These are phyloP conservation scores for Coleophora deauratella DNA, from an alignment of 2,888 invertebrate species.

Conservation along the genomic window DNA sequence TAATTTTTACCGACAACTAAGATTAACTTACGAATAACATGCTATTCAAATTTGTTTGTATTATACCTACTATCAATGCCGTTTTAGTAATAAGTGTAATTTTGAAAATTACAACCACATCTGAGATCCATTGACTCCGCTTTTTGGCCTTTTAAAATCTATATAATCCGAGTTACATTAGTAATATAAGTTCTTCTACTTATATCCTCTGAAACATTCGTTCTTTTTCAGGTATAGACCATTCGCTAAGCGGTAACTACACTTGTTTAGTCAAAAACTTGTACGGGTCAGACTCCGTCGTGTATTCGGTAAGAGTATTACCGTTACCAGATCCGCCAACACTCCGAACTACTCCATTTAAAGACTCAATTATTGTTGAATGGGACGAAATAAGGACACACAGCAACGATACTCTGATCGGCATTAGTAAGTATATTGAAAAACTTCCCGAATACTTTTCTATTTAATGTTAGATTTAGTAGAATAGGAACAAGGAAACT, in stretches of 20 bases:
- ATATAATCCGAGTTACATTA: no score
- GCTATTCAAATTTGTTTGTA: no score
- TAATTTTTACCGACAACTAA: no score
- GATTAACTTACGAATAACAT: no score
- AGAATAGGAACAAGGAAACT: no score
- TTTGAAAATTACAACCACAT: no score
- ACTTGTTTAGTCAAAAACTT: slow-evolving; percentile 87
- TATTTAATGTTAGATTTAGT: background rate
- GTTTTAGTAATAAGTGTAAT: no score
- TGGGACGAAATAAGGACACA: slow-evolving; percentile 75
- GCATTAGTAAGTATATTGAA: slow-evolving; percentile 48
- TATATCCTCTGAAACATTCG: background rate
- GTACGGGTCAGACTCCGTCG: slow-evolving; percentile 87
- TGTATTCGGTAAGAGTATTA: slow-evolving; percentile 84
- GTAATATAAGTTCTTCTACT: background rate
- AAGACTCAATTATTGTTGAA: slow-evolving; percentile 73
- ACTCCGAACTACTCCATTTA: slow-evolving; percentile 71
- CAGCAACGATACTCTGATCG: slow-evolving; percentile 42
- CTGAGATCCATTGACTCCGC: no score
- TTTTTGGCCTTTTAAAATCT: no score
- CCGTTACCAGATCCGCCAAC: slow-evolving; percentile 81
- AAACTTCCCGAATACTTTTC: background rate
- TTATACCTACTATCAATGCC: no score
- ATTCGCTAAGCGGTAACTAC: slow-evolving; percentile 84
- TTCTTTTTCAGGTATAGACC: slow-evolving; percentile 75